Percentiles rank a stretch among this genome's conserved stretches.
These are phyloP conservation scores for Acanthosepion lycidas DNA, from an alignment of 2,888 invertebrate species.

Conservation along the genomic window DNA sequence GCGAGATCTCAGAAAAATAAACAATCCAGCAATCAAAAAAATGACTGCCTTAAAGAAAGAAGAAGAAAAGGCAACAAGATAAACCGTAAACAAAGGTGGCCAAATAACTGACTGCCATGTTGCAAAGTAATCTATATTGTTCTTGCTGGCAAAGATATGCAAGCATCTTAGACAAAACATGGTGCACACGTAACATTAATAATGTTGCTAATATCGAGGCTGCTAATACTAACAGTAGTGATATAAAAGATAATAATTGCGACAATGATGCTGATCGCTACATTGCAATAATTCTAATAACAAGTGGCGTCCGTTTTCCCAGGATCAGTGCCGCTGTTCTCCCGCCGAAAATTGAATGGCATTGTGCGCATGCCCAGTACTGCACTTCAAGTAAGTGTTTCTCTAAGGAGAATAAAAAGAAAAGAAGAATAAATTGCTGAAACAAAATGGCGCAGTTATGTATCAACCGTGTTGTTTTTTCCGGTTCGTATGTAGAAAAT, in stretches of 20 bases:
- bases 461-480: neutral
- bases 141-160: neutral
- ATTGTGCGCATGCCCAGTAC: neutral
- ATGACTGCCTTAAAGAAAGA: neutral
- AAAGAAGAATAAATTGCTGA: neutral
- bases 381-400: slow-evolving; percentile 2
- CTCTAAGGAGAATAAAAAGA: neutral
- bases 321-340: too few species aligned
- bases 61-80: neutral
- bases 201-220: neutral
- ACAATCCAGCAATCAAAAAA: neutral
- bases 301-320: slow-evolving; percentile 24
- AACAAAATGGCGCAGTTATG: neutral
- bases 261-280: slow-evolving; percentile 7
- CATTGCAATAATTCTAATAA: neutral
- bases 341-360: neutral
- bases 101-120: neutral
- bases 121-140: slow-evolving; percentile 33
- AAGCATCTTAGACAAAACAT: neutral
- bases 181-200: neutral
- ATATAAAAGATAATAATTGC: neutral
- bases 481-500: neutral
- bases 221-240: neutral
- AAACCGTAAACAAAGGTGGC: neutral
- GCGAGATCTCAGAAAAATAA: neutral